phyloP scores from a whole-genome alignment of 2,113 vertebrate genomes.

The Glaucomys volans region DNA sequence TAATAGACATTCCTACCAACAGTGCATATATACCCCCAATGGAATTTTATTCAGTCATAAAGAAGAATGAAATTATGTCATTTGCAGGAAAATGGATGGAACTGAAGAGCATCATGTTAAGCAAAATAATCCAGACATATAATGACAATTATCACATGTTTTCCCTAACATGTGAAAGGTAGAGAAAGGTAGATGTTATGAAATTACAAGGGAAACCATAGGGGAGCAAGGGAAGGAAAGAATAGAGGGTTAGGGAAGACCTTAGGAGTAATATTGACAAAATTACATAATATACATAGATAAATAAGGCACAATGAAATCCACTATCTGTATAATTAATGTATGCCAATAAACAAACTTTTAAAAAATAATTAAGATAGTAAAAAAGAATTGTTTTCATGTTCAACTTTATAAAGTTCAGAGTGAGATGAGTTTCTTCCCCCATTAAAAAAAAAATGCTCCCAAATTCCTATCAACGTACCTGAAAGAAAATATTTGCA shows the following conservation, averaged over 20 bases:
- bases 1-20: not conserved
- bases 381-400: not conserved
- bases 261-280: not conserved
- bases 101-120: not conserved
- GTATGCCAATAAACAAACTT: not conserved
- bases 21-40: not conserved
- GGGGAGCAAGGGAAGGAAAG: not conserved
- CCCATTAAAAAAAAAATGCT: not conserved
- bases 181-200: not conserved
- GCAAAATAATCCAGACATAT: not conserved
- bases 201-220: not conserved
- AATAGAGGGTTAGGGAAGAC: not conserved
- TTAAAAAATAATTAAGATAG: not conserved
- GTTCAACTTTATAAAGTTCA: conserved; percentile 15
- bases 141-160: not conserved
- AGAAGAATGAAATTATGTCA: not conserved
- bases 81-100: not conserved
- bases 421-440: not conserved
- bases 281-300: not conserved
- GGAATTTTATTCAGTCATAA: not conserved
- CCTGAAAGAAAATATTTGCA: not conserved
- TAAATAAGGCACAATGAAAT: not conserved
- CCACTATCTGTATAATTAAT: not conserved
- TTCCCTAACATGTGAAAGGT: not conserved
- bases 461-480: not conserved